Evolutionary conservation across 2,113 vertebrate species (phyloP).

Genomic region (Corythaixoides concolor): DNA sequence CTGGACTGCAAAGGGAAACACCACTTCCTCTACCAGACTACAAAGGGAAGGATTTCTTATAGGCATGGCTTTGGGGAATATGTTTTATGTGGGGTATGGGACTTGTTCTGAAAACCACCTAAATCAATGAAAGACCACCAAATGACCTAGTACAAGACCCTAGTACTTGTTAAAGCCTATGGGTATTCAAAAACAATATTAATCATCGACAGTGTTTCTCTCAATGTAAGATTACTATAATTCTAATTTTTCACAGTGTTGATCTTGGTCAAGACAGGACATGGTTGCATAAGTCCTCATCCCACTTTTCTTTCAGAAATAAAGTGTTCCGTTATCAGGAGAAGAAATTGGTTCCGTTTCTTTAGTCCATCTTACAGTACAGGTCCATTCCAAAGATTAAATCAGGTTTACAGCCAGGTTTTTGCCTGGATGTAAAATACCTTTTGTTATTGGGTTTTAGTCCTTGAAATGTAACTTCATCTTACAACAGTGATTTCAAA

Average conservation of each 20-base stretch:
- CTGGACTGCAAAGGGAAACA: not conserved
- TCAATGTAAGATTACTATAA: not conserved
- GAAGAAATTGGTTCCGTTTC: not conserved
- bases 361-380: not conserved
- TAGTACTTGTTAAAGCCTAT: not conserved
- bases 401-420: not conserved
- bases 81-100: not conserved
- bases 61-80: not conserved
- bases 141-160: accelerated
- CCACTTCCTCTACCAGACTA: not conserved
- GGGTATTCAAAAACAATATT: not conserved
- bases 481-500: not conserved
- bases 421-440: not conserved
- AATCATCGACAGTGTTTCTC: not conserved
- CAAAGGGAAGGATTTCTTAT: not conserved
- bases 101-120: not conserved
- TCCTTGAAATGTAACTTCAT: not conserved
- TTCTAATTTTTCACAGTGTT: not conserved
- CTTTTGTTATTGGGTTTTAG: not conserved
- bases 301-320: not conserved
- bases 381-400: not conserved
- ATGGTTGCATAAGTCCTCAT: not conserved
- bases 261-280: not conserved
- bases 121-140: not conserved
- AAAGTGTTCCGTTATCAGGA: not conserved